A percentile compares a stretch with the other conserved stretches of the same genome.
Evolutionary conservation across 1,140 invertebrate genomes (phyloP).

Genomic region (Arctopsyche grandis): DNA sequence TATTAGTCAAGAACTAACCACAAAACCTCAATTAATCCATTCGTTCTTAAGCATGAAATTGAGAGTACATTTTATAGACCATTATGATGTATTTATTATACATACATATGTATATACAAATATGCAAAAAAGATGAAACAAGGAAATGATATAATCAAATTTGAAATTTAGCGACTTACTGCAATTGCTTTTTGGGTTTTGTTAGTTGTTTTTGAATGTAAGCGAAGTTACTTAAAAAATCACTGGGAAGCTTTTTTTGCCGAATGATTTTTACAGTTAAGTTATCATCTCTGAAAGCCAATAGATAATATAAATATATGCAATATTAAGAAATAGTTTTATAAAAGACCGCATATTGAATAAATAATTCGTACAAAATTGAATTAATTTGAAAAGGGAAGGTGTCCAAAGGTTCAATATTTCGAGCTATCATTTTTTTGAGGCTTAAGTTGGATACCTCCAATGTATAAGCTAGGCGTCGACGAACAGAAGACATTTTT

Average conservation of each 20-base stretch:
- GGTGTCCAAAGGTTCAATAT: slow-evolving; percentile 74
- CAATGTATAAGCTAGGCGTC: slow-evolving; percentile 65
- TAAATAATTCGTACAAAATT: slow-evolving; percentile 45
- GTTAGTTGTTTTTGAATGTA: slow-evolving; percentile 58
- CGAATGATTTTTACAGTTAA: slow-evolving; percentile 69
- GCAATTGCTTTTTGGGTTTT: background rate
- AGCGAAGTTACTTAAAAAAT: slow-evolving; percentile 67
- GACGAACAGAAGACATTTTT: slow-evolving; percentile 69
- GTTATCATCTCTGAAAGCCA: slow-evolving; percentile 60
- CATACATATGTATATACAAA: no score
- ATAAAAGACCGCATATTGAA: no score
- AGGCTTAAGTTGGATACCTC: slow-evolving; percentile 71
- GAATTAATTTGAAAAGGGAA: slow-evolving; percentile 66
- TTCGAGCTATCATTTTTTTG: slow-evolving; percentile 76
- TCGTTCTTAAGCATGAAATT: no score
- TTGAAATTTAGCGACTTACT: background rate
- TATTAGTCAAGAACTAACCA: no score
- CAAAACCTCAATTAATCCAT: no score
- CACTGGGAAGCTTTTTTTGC: slow-evolving; percentile 69
- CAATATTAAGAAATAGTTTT: background rate
- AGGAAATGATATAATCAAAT: no score
- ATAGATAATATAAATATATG: slow-evolving; percentile 11
- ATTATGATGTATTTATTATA: no score
- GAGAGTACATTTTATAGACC: no score
- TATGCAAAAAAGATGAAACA: no score